Evolutionary conservation across 2,888 invertebrate species (phyloP).

Genomic region (Calliphora vomitoria): DNA sequence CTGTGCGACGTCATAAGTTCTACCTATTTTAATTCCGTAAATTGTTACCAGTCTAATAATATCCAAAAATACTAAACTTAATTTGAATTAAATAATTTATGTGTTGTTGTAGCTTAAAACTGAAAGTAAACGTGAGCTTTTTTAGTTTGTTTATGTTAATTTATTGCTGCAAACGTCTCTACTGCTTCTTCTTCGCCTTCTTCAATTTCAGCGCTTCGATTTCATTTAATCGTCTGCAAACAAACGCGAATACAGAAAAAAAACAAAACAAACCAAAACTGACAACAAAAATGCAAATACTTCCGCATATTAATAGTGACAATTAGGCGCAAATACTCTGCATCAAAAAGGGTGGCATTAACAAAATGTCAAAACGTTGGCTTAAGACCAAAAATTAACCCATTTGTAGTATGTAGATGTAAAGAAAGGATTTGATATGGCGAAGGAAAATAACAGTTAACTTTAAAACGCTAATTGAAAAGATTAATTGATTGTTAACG

Average conservation of each 20-base stretch:
- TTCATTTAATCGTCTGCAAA: constrained; percentile 25
- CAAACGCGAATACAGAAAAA: constrained; percentile 6
- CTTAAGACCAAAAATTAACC: too few species aligned
- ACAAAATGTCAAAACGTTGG: neutral
- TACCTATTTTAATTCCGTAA: neutral
- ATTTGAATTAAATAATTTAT: constrained; percentile 26
- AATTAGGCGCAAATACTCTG: neutral
- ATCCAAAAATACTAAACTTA: neutral
- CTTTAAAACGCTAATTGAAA: too few species aligned
- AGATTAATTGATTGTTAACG: too few species aligned
- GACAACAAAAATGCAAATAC: constrained; percentile 28
- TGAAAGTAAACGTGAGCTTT: constrained; percentile 61
- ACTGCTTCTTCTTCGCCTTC: neutral
- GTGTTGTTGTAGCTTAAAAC: constrained; percentile 28
- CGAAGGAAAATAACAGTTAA: neutral
- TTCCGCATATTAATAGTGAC: constrained; percentile 43
- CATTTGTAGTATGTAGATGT: too few species aligned
- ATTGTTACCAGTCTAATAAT: constrained; percentile 16
- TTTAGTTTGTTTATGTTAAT: constrained; percentile 48
- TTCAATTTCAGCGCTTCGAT: constrained; percentile 26
- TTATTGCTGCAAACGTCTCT: neutral
- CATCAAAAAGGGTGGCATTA: neutral
- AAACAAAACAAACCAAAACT: constrained; percentile 24
- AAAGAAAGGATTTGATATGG: neutral
- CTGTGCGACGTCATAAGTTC: too few species aligned